Base-by-base conservation (phyloP, 2,888 invertebrate species). In the Drosophila tanythrix region DNA sequence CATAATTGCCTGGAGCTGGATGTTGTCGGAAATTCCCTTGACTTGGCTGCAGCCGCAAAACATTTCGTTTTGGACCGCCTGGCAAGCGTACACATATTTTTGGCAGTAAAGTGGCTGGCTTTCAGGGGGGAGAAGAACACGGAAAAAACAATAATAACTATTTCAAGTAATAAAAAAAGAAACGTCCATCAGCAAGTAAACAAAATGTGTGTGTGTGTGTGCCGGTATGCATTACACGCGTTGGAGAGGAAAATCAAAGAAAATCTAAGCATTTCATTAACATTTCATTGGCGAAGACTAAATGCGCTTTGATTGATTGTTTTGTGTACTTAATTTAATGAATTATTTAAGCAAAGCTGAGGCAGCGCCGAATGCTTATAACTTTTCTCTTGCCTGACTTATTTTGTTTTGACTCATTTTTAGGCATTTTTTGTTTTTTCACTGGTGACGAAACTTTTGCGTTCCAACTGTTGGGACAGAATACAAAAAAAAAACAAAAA, bases 311-410 rank as follows among this genome's bases (percentile, higher is more conserved):
- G 90, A 89, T 90, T 89, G 90, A 89, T 89, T 88, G 90, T 82
- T 89, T 64, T 71, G 82, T 78, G 79, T 87, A 89, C 89, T 89
- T 90, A 87, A 89, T 88, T 87, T 90, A 89, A 90, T 89, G 88
- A 87, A 88, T 89, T 88, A 88, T 89, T 90, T 90, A 88, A 82
- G 81, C 79, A 81, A 77, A 76, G 71, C 68, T 72, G 66, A 68
- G 68, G 57, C 78, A 74, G 63, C 74, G 35, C 61, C 57, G 33
- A 62, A 74, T 79, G 75, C 73, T 81, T 79, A 83, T 78, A 86
- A 83, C 85, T 81, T 87, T 88, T 74, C 50, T 70, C 57, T 63
- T 53, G 61, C 58, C 53, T 58, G 21, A 52, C 55, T 72, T 74
- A 43, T 50, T 69, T 75, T 59, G 59, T 71, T 71, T 73, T 58